phyloP scores from a whole-genome alignment of 2,113 vertebrate species.

The Nestor notabilis region DNA sequence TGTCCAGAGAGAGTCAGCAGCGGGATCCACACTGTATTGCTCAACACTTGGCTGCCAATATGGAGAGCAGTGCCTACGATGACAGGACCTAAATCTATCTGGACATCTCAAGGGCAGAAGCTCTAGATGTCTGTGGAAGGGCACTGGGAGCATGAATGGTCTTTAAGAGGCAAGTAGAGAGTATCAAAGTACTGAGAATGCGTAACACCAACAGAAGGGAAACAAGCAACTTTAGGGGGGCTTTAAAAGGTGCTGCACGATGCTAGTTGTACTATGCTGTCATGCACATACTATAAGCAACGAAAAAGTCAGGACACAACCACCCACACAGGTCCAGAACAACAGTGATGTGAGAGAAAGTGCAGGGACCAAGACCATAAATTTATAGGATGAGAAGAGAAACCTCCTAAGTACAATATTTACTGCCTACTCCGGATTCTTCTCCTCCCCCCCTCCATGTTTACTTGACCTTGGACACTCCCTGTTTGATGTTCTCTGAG shows the following conservation, averaged over 20 bases:
- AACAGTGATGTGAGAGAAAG: neutral
- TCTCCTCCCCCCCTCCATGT: neutral
- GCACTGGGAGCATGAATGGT: neutral
- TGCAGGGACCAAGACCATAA: neutral
- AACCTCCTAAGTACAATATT: constrained; percentile 38
- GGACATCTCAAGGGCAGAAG: neutral
- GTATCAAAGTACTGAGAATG: neutral
- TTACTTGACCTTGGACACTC: constrained; percentile 49
- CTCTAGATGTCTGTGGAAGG: neutral
- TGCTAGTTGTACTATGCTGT: neutral
- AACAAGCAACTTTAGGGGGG: rapidly evolving
- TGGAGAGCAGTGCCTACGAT: neutral
- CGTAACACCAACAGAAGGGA: neutral
- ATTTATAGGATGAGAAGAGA: constrained; percentile 25
- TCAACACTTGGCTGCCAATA: neutral
- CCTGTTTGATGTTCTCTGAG: constrained; percentile 12
- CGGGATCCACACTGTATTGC: rapidly evolving
- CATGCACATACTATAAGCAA: neutral
- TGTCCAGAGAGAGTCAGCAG: neutral
- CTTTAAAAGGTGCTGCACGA: neutral
- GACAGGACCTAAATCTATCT: neutral
- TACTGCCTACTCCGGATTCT: constrained; percentile 45
- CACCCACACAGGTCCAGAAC: neutral
- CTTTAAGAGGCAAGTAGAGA: neutral
- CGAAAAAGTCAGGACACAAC: neutral